These are phyloP conservation scores for Lasiommata megera DNA, from an alignment of 2,888 invertebrate genomes.

Conservation along the genomic window DNA sequence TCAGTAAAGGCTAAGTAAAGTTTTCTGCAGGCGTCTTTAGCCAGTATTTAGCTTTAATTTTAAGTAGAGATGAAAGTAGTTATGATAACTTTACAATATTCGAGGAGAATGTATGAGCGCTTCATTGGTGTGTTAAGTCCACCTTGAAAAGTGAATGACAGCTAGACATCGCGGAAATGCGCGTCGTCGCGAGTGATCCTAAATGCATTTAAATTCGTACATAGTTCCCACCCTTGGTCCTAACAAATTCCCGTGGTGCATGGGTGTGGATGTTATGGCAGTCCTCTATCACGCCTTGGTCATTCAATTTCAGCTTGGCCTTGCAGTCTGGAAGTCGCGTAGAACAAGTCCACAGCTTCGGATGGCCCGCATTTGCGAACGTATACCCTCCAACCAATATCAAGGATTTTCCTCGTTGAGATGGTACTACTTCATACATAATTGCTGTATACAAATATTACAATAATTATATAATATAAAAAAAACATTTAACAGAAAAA, in stretches of 20 bases:
- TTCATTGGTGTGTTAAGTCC: too few species aligned
- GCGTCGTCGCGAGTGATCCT: not conserved
- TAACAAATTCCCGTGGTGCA: conserved; percentile 32
- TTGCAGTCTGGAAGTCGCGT: not conserved
- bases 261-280: conserved; percentile 33
- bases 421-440: conserved; percentile 25
- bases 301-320: conserved; percentile 29
- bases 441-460: conserved; percentile 10
- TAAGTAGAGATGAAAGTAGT: too few species aligned
- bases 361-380: conserved; percentile 25
- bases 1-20: too few species aligned
- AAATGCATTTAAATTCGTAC: conserved; percentile 8
- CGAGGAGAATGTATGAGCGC: too few species aligned
- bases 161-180: too few species aligned
- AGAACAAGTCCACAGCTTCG: conserved; percentile 29
- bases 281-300: conserved; percentile 17
- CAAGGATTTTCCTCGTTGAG: conserved; percentile 32
- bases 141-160: too few species aligned
- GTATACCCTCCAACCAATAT: conserved; percentile 39
- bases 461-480: not conserved
- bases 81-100: too few species aligned
- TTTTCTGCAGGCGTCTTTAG: too few species aligned
- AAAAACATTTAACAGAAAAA: too few species aligned
- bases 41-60: too few species aligned
- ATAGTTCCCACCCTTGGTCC: conserved; percentile 11